Percentiles rank a stretch among this genome's conserved stretches.
These are phyloP conservation scores for Odontocerum albicorne DNA, from an alignment of 2,888 invertebrate species.

Conservation along the genomic window DNA sequence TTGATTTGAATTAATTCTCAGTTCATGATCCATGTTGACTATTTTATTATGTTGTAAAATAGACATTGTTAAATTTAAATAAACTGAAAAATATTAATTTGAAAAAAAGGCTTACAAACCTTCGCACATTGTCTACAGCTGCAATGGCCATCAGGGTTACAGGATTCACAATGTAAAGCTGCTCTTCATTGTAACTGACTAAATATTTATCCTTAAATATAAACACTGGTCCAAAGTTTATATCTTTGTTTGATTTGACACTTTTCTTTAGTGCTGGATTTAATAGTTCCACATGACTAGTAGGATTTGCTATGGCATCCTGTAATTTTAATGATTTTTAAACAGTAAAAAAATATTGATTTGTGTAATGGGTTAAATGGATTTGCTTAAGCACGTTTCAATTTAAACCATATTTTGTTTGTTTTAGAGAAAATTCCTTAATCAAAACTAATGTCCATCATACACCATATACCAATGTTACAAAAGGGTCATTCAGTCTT, in stretches of 20 bases:
- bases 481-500: too few relatives aligned
- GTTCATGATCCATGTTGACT: too few relatives aligned
- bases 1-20: too few relatives aligned
- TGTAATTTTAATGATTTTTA: conserved; percentile 36
- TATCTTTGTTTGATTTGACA: conserved; percentile 46
- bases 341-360: conserved; percentile 11
- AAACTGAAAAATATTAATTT: too few relatives aligned
- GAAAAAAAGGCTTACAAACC: conserved; percentile 44
- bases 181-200: conserved; percentile 71
- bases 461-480: too few relatives aligned
- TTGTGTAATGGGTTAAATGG: too few relatives aligned
- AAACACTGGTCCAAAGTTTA: conserved; percentile 64
- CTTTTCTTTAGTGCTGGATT: conserved; percentile 60
- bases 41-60: too few relatives aligned
- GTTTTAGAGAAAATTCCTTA: too few relatives aligned
- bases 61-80: too few relatives aligned
- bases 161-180: conserved; percentile 77
- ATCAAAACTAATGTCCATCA: too few relatives aligned
- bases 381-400: too few relatives aligned
- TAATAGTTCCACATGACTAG: conserved; percentile 68
- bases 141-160: conserved; percentile 66
- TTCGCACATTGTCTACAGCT: conserved; percentile 64
- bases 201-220: conserved; percentile 73
- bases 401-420: too few relatives aligned
- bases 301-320: conserved; percentile 56